Evolutionary conservation across 2,113 vertebrate genomes (phyloP), one percentile per base, ranked within the genome.

Genomic region (Lophius piscatorius): DNA sequence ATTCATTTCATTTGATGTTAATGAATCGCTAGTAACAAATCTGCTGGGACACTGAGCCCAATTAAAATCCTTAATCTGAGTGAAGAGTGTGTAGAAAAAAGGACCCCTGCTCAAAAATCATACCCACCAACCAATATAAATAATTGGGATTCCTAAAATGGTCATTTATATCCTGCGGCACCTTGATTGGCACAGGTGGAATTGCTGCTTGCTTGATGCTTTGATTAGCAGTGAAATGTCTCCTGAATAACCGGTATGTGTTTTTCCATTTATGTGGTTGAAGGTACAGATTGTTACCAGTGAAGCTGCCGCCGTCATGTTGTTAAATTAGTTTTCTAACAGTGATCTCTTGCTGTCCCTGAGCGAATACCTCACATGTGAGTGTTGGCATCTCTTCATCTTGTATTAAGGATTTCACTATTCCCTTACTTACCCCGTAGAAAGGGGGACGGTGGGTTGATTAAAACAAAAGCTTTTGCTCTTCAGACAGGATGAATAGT

Each of bases 1-100:
- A 68, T 78, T 89, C 87, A 90, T 90, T 91, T 88, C 78, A 84
- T 86, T 79, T 87, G 67, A 76, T 89, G 86, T 90, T 91, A 92
- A 91, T 91, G 88, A 90, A 82, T 84, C 63, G 85, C 87, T 86
- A 78, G 64, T 36, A 82, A 76, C 58, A 42, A 87, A 75, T 89
- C 91, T 86, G 75, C 64, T 77, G 91, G 89, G 91, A 92, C 83
- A 11, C 24, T 33, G 54, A 70, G 87, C 83, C 90, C 89, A 91
- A 91, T 92, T 91, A 87, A 91, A 88, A 90, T 76, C 70, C 85
- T 79, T 87, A 78, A 86, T 90, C 86, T 87, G 73, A 81, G 59
- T 55, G 70, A 83, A 46, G 73, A 68, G 63, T 78, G 73, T 70
- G 80, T 84, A 73, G 81, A 71, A 79, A 82, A 72, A 76, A 69